Conservation (phyloP, 1,140 invertebrate species). For the Drosophila yakuba region DNA sequence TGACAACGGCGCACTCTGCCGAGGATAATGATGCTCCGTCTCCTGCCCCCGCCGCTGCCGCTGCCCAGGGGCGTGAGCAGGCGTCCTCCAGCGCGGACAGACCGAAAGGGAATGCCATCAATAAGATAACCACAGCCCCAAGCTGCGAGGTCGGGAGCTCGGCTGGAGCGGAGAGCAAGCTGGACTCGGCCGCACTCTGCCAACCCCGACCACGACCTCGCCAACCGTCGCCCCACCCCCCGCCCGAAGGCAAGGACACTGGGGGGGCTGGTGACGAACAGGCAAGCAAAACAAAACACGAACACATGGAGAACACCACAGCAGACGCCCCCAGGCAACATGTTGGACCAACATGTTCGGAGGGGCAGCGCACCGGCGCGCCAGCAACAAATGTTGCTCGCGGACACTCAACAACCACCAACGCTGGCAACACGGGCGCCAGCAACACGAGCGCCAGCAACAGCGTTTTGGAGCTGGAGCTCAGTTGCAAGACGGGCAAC, state of each 20-base stretch:
- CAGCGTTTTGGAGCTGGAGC: conserved; percentile 37
- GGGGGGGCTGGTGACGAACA: conserved; percentile 48
- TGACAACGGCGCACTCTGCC: conserved; percentile 3
- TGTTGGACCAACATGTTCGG: conserved; percentile 60
- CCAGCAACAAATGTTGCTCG: conserved; percentile 47
- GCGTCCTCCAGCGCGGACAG: conserved; percentile 3
- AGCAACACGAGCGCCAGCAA: conserved; percentile 35
- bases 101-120: conserved; percentile 31
- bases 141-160: neutral
- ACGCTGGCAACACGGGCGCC: conserved; percentile 21
- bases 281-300: conserved; percentile 70
- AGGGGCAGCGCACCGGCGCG: conserved; percentile 50
- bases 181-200: neutral
- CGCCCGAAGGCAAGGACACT: conserved; percentile 14
- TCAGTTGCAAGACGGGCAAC: conserved; percentile 82
- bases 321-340: conserved; percentile 15
- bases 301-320: neutral
- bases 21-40: conserved; percentile 5
- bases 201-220: neutral
- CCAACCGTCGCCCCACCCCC: neutral
- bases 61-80: neutral
- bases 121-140: conserved; percentile 8
- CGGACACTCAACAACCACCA: conserved; percentile 29
- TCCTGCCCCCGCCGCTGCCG: neutral
- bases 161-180: conserved; percentile 1